Evolutionary conservation across 1,140 invertebrate species (phyloP), one percentile per base, ranked within the genome.

Genomic region (Dolichoris vasculosae): DNA sequence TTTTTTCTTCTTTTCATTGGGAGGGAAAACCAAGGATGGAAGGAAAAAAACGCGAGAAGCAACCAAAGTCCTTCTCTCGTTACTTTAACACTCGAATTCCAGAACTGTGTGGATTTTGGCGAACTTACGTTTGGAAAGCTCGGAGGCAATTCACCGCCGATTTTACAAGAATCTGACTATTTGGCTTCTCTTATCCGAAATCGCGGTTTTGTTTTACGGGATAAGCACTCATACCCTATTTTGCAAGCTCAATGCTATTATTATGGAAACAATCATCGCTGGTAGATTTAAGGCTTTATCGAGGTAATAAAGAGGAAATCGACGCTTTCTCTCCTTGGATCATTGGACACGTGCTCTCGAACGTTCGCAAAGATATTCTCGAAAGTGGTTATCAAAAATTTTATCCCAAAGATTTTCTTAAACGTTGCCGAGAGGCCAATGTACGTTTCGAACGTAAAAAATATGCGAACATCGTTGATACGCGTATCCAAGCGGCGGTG

Each of bases 231-330:
- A 30, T 7, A 55, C 23, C 46, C 46, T 3, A 82, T 48, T 48
- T 46, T 75, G 17, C 3, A 2, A 26, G 30, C 69, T 75, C 26
- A 40, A 40, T 75, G 32, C 38, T 73, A 48, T 71, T 82, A 82
- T 78, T 71, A 82, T 55, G 43, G 20, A 78, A 46, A 75, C 30
- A 15, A 55, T 3, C 20, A 13, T 23, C 40, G 15, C 23, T 80
- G 9, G 48, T 64, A 23, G 23, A 35, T 71, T 9, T 26, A 64
- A 48, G 80, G 30, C n/a, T 40, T 82, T 80, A 80, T 67, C 38
- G 26, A 30, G 11, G 46, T 82, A 73, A 73, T 82, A 51, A n/a
- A 73, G 32, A 55, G 40, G 51, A 75, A 83, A 83, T 83, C 48
- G 69, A n/a, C 38, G 32, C 51, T 40, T 75, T 48, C 35, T 35